phyloP scores from a whole-genome alignment of 2,113 vertebrate genomes.

The Diphyllodes magnificus region DNA sequence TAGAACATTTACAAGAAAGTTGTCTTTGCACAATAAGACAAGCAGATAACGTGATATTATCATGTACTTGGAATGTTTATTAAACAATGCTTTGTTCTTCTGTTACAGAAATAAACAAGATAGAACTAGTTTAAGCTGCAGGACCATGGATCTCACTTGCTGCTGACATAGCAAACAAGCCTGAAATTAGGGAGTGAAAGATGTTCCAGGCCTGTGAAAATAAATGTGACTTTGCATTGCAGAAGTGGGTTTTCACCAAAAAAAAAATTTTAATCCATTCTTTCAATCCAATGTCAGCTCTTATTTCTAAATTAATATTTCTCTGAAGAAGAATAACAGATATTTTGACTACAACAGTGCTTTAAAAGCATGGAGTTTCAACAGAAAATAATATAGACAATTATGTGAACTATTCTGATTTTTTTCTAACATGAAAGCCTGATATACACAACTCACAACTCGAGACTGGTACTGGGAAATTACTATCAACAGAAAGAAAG shows the following conservation, averaged over 20 bases:
- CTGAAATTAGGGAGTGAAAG: constrained; percentile 1
- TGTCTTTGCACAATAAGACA: neutral
- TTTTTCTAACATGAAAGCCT: neutral
- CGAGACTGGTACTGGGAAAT: neutral
- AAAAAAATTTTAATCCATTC: neutral
- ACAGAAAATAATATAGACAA: neutral
- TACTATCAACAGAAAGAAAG: neutral
- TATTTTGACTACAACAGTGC: neutral
- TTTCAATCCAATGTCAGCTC: neutral
- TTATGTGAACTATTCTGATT: neutral
- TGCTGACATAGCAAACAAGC: neutral
- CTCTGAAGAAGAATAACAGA: neutral
- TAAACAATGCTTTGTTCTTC: constrained; percentile 53
- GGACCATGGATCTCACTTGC: neutral
- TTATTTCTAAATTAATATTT: neutral
- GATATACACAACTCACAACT: neutral
- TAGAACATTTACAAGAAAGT: neutral
- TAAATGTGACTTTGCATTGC: neutral
- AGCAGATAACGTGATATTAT: neutral
- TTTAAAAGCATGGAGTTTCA: neutral
- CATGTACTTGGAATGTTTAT: constrained; percentile 41
- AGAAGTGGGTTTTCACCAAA: neutral
- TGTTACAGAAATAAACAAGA: constrained; percentile 14
- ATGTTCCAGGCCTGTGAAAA: neutral
- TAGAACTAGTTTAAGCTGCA: constrained; percentile 33